These are phyloP conservation scores for Antigone vipio DNA, from an alignment of 2,113 vertebrate genomes.

Conservation along the genomic window DNA sequence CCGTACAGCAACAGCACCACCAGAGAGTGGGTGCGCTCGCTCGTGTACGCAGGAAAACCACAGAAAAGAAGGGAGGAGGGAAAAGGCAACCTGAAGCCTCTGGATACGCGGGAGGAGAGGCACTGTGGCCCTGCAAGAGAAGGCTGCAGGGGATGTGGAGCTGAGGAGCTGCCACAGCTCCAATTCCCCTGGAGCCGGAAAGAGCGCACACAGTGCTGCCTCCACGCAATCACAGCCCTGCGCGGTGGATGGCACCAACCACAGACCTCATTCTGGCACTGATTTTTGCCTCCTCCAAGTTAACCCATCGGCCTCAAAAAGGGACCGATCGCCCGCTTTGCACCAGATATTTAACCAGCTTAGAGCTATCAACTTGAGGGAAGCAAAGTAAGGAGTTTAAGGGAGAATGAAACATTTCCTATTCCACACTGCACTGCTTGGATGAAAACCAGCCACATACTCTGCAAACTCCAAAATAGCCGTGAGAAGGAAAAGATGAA, in stretches of 20 bases:
- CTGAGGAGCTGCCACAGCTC: background rate
- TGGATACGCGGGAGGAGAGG: background rate
- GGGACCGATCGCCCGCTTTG: too few species aligned
- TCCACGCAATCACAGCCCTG: fast-evolving
- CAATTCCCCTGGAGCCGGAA: too few species aligned
- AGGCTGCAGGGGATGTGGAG: background rate
- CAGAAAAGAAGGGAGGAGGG: background rate
- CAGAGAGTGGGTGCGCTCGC: fast-evolving
- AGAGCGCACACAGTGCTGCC: background rate
- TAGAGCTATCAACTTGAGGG: background rate
- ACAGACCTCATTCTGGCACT: background rate
- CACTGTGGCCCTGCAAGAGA: background rate
- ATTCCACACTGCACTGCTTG: background rate
- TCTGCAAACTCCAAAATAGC: background rate
- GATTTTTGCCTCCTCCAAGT: background rate
- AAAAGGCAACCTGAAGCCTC: background rate
- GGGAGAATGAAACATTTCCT: background rate
- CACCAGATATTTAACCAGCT: background rate
- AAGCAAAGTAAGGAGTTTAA: background rate
- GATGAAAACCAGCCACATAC: background rate
- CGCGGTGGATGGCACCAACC: background rate
- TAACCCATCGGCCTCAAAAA: background rate
- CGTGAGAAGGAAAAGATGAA: fast-evolving
- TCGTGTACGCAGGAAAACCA: fast-evolving
- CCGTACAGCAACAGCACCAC: background rate